phyloP scores from a whole-genome alignment of 1,140 invertebrate species.

The Bombus breviceps region DNA sequence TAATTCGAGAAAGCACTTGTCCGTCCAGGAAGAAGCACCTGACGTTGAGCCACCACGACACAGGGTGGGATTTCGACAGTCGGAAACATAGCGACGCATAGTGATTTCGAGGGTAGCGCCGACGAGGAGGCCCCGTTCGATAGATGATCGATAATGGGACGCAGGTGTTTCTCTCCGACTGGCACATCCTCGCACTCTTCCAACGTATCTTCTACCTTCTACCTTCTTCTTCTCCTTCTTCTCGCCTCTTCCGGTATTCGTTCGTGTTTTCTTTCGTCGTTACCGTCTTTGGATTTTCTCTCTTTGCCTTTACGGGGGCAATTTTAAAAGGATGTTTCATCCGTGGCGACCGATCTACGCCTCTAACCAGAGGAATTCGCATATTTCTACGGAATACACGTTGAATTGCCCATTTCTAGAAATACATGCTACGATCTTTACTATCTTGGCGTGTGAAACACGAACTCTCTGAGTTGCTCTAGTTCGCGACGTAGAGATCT shows the following conservation, averaged over 20 bases:
- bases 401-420: too few relatives aligned
- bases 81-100: slow-evolving; percentile 67
- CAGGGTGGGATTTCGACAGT: slow-evolving; percentile 77
- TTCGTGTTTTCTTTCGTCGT: background rate
- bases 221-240: slow-evolving; percentile 7
- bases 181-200: slow-evolving; percentile 50
- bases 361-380: too few relatives aligned
- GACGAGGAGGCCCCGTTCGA: slow-evolving; percentile 67
- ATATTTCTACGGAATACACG: too few relatives aligned
- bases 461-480: too few relatives aligned
- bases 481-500: too few relatives aligned
- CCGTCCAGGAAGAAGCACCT: slow-evolving; percentile 81
- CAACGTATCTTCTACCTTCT: background rate
- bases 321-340: too few relatives aligned
- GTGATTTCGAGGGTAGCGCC: slow-evolving; percentile 63
- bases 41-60: slow-evolving; percentile 66
- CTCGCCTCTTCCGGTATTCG: background rate
- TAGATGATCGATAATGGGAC: slow-evolving; percentile 77
- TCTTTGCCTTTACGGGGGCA: too few relatives aligned
- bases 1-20: slow-evolving; percentile 80
- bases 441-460: too few relatives aligned
- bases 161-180: slow-evolving; percentile 72
- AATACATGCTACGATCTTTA: too few relatives aligned
- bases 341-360: too few relatives aligned
- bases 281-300: background rate